phyloP scores from a whole-genome alignment of 2,113 vertebrate genomes.

The Heterochromis multidens region DNA sequence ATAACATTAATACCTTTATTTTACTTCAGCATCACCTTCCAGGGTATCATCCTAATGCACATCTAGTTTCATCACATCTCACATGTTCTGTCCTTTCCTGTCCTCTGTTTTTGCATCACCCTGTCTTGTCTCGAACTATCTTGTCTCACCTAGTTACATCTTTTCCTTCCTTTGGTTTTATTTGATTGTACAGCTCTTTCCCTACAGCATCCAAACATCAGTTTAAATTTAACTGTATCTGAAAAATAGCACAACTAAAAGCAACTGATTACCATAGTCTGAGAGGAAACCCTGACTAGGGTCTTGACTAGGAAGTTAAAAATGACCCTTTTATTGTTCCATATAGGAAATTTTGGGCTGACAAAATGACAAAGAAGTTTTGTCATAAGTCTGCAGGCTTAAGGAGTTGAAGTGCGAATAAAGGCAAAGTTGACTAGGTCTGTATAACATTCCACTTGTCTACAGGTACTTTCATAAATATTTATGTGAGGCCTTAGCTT shows the following conservation, averaged over 20 bases:
- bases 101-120: conserved; percentile 6
- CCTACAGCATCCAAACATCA: conserved; percentile 53
- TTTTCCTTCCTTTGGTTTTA: conserved; percentile 35
- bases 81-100: conserved; percentile 14
- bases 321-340: neutral
- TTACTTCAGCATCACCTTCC: neutral
- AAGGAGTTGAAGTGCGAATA: neutral
- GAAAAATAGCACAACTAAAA: conserved; percentile 38
- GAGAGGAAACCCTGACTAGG: neutral
- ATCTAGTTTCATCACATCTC: neutral
- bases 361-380: neutral
- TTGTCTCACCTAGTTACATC: conserved; percentile 57
- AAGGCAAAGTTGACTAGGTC: neutral
- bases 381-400: conserved; percentile 11
- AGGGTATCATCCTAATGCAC: neutral
- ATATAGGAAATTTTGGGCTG: neutral
- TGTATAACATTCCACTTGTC: conserved; percentile 33
- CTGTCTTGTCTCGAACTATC: conserved; percentile 41
- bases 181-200: conserved; percentile 58
- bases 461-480: conserved; percentile 54
- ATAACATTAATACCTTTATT: neutral
- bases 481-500: conserved; percentile 39
- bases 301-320: conserved; percentile 10
- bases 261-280: conserved; percentile 43
- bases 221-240: conserved; percentile 43